Conservation (phyloP, 2,797 vertebrate genomes). For the Margarornis squamiger region DNA sequence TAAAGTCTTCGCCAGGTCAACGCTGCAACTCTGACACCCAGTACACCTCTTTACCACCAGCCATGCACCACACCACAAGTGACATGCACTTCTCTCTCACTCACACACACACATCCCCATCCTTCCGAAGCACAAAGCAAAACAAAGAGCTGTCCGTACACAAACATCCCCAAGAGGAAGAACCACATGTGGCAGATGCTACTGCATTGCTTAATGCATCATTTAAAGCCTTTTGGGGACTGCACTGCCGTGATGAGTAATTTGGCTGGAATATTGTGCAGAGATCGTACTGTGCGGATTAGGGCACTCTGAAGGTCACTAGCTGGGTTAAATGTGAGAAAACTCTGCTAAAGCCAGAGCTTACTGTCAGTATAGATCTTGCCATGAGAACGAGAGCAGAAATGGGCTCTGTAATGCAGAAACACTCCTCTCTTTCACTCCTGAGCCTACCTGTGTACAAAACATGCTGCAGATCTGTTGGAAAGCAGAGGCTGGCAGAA, state of each 20-base stretch:
- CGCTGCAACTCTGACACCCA: neutral
- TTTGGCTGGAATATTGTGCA: constrained; percentile 25
- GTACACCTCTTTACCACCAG: neutral
- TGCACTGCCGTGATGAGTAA: neutral
- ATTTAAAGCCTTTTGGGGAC: constrained; percentile 51
- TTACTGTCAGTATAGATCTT: neutral
- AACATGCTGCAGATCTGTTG: neutral
- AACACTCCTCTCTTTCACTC: neutral
- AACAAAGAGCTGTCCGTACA: neutral
- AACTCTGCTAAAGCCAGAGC: neutral
- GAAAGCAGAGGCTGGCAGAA: neutral
- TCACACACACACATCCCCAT: neutral
- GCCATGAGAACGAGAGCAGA: neutral
- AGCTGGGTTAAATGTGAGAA: neutral
- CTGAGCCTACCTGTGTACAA: neutral
- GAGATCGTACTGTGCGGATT: neutral
- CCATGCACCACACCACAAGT: neutral
- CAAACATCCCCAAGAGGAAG: neutral
- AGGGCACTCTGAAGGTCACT: constrained; percentile 26
- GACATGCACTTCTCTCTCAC: accelerated
- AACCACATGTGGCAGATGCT: constrained; percentile 46
- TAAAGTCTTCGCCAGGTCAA: neutral
- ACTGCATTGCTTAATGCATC: constrained; percentile 54
- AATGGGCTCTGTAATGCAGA: neutral
- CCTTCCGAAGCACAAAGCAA: neutral